Evolutionary conservation across 2,797 vertebrate species (phyloP).

Genomic region (Coregonus ussuriensis): DNA sequence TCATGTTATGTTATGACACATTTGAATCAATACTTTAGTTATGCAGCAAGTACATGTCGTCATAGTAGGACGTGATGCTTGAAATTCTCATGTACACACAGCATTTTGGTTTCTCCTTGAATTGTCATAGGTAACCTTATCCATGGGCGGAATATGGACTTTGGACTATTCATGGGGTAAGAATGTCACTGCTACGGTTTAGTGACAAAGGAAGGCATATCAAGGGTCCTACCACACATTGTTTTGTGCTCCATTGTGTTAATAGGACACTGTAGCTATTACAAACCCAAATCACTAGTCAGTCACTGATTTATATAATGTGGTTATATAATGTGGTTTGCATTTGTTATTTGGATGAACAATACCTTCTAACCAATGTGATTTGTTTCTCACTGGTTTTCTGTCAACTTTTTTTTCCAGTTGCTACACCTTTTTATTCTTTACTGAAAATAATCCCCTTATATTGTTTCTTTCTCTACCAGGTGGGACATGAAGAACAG

Average conservation of each 20-base stretch:
- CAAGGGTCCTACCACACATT: not conserved
- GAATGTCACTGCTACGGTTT: conserved; percentile 21
- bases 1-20: not conserved
- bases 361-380: too few relatives aligned
- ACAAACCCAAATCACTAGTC: not conserved
- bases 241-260: not conserved
- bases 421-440: too few relatives aligned
- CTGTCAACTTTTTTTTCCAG: too few relatives aligned
- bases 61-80: not conserved
- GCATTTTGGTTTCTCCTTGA: not conserved
- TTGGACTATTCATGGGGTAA: conserved; percentile 95
- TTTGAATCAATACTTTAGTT: not conserved
- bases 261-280: not conserved
- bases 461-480: not conserved
- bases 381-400: too few relatives aligned
- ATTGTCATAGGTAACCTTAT: conserved; percentile 83
- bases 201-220: not conserved
- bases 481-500: conserved; percentile 94
- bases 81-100: not conserved
- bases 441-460: too few relatives aligned
- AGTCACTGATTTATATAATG: not conserved
- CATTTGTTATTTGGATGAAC: not conserved
- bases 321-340: not conserved
- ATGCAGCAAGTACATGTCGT: not conserved
- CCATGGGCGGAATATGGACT: conserved; percentile 95